Evolutionary conservation across 37 sponge, comb jelly and placozoan genomes (phyloP).

Genomic region (Theonella swinhoei): DNA sequence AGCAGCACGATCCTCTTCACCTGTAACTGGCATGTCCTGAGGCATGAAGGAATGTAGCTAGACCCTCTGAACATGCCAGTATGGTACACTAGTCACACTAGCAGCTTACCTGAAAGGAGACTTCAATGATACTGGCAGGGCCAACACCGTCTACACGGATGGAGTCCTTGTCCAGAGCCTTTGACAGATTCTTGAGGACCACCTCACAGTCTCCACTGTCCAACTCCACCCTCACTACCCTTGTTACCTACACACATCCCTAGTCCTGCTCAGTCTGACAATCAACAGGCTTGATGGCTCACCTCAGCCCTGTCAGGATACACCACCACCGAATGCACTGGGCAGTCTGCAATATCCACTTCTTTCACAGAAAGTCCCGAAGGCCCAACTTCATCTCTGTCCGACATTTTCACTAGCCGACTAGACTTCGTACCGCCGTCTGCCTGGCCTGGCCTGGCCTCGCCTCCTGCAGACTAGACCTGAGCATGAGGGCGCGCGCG

Average conservation of each 20-base stretch:
- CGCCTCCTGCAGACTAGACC: too few relatives aligned
- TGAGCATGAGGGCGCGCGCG: too few relatives aligned
- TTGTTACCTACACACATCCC: constrained; percentile 43
- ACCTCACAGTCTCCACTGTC: constrained; percentile 58
- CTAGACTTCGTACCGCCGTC: too few relatives aligned
- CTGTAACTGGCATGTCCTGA: constrained; percentile 50
- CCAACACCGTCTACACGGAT: constrained; percentile 71
- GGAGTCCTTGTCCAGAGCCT: constrained; percentile 72
- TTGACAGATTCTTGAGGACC: constrained; percentile 63
- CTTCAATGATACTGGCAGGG: constrained; percentile 62
- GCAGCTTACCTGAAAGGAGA: constrained; percentile 50
- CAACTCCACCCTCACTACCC: constrained; percentile 45
- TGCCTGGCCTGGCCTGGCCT: too few relatives aligned
- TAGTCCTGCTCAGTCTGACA: background rate
- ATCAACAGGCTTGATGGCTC: background rate
- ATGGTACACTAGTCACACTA: background rate
- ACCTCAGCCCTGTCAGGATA: constrained; percentile 79
- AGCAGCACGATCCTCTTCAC: constrained; percentile 33
- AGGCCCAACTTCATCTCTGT: background rate
- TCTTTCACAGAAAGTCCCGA: constrained; percentile 34
- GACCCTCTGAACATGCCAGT: background rate
- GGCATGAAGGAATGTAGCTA: background rate
- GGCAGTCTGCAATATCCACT: constrained; percentile 37
- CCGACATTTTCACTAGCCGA: background rate
- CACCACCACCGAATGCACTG: constrained; percentile 66